Conservation (phyloP, 2,888 invertebrate species). For the Drosophila kambysellisi region DNA sequence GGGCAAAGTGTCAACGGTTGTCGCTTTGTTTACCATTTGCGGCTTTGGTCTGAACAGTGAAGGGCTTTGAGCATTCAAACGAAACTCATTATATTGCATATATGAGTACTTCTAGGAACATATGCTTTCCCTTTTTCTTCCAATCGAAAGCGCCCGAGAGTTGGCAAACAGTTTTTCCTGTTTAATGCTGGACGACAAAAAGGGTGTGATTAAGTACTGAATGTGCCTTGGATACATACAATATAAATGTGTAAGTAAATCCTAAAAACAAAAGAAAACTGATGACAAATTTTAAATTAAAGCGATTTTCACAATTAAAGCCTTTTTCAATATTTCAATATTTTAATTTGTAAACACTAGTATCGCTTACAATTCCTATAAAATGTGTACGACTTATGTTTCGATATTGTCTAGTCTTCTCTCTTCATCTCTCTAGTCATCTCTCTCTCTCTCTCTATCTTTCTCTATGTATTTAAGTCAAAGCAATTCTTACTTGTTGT, state of each 20-base stretch:
- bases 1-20: conserved; percentile 74
- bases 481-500: background rate
- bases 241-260: background rate
- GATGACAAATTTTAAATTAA: background rate
- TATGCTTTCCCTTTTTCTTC: conserved; percentile 47
- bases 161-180: conserved; percentile 21
- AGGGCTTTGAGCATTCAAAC: conserved; percentile 65
- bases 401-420: background rate
- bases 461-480: background rate
- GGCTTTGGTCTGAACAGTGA: conserved; percentile 61
- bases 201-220: background rate
- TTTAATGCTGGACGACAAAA: conserved; percentile 2
- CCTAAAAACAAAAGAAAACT: background rate
- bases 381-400: background rate
- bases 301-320: background rate
- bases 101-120: conserved; percentile 48
- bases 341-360: background rate
- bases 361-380: background rate
- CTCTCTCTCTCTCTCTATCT: background rate
- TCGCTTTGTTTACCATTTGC: conserved; percentile 61
- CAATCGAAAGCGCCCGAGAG: conserved; percentile 61
- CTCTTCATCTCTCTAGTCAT: background rate
- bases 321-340: background rate
- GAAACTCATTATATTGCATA: conserved; percentile 74
- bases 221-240: background rate